Percentiles rank a stretch among this genome's conserved stretches.
Evolutionary conservation across 2,888 invertebrate genomes (phyloP).

Genomic region (Acleris emargana): DNA sequence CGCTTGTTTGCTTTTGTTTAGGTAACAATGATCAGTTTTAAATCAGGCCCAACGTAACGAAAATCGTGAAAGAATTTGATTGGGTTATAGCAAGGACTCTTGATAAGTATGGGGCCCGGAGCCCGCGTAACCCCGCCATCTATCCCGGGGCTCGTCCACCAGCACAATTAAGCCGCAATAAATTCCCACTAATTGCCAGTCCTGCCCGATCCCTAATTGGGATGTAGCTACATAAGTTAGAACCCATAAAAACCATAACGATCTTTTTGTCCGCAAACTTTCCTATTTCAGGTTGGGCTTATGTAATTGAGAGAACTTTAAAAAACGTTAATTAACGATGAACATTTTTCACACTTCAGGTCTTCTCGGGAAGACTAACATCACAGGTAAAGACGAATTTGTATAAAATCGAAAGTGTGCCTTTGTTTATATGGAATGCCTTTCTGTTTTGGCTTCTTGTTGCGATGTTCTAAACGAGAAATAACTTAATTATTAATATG

Average conservation of each 20-base stretch:
- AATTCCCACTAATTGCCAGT: conserved; percentile 63
- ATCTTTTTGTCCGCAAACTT: conserved; percentile 76
- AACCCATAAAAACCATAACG: conserved; percentile 58
- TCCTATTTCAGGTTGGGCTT: conserved; percentile 82
- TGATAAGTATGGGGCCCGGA: conserved; percentile 45
- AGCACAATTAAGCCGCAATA: conserved; percentile 60
- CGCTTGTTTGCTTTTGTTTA: too few species aligned
- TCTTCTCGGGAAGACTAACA: conserved; percentile 85
- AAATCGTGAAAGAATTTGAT: conserved; percentile 4
- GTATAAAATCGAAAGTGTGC: conserved; percentile 63
- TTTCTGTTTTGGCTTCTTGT: conserved; percentile 55
- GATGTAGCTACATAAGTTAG: conserved; percentile 54
- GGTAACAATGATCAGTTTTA: not conserved
- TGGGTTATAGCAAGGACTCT: conserved; percentile 30
- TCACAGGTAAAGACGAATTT: conserved; percentile 77
- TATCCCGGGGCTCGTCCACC: conserved; percentile 52
- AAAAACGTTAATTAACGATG: conserved; percentile 79
- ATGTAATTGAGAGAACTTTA: conserved; percentile 63
- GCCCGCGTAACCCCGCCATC: conserved; percentile 50
- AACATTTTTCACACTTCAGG: conserved; percentile 84
- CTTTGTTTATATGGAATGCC: conserved; percentile 71
- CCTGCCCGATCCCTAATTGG: conserved; percentile 65
- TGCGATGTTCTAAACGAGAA: conserved; percentile 56
- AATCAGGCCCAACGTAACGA: not conserved
- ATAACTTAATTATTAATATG: conserved; percentile 18